Evolutionary conservation across 2,113 vertebrate genomes (phyloP), one percentile per base, ranked within the genome.

Genomic region (Nannospalax galili): DNA sequence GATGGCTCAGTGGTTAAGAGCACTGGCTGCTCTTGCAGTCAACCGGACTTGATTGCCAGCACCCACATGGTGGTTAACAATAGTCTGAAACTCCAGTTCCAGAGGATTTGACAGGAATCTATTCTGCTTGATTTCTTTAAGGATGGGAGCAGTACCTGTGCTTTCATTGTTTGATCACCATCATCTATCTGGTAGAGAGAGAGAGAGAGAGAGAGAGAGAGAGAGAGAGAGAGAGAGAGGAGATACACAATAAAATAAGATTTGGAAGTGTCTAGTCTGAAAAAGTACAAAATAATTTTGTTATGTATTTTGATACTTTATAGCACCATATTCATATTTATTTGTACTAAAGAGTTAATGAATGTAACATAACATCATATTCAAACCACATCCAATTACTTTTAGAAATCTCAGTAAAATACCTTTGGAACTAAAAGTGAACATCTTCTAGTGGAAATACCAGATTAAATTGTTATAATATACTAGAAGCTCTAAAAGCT

Each of bases 341-440:
- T 72, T 93, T 35, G 4, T 15, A 32, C 40, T 88, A 37, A 95
- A 64, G 20, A n/a, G 42, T 67, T 65, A 85, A 88, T 60, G 42
- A 93, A 70, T 48, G 5, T 48, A 42, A 28, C 19, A 94, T 75
- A 45, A 96, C 92, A 88, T 14, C 9, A 64, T 58, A 91, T 81
- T 75, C 42, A 92, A 92, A 42, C 20, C 64, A 74, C n/a, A 45
- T 75, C 11, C 30, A 62, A 67, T 16, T 88, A 77, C 20, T 28
- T 87, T 92, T 86, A 60, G 45, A 52, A 95, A 77, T n/a, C n/a
- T 72, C 32, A 80, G 89, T 69, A 74, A 91, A 93, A 70, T n/a
- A 16, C 2, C 16, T 75, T 88, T 75, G 20, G 58, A 87, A 86
- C 9, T 40, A 7, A 74, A 75, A 22, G n/a, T 40, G 73, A 92